Evolutionary conservation across 2,888 invertebrate species (phyloP).

Genomic region (Drosophila anceps): DNA sequence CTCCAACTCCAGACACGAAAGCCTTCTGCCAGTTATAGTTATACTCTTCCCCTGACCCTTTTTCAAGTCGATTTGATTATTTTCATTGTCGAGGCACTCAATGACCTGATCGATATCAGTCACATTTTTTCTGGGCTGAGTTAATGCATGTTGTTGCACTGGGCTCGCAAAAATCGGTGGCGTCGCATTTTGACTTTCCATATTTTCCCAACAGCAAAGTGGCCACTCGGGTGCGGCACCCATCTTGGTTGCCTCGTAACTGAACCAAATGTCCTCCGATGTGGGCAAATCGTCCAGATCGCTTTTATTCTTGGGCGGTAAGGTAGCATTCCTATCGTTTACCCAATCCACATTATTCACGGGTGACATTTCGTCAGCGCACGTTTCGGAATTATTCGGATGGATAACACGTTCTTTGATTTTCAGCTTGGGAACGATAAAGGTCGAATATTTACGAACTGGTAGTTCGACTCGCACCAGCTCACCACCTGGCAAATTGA

Average conservation of each 20-base stretch:
- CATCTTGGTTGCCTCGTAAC: constrained; percentile 1
- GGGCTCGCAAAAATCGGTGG: too few species aligned
- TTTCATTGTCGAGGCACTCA: not conserved
- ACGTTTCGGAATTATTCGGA: not conserved
- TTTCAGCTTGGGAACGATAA: not conserved
- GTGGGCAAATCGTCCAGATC: constrained; percentile 10
- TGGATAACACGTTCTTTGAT: not conserved
- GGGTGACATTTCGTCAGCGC: not conserved
- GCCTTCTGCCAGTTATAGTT: too few species aligned
- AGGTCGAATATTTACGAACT: not conserved
- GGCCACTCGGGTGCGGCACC: constrained; percentile 28
- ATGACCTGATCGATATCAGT: not conserved
- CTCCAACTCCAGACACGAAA: not conserved
- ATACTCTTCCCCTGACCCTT: not conserved
- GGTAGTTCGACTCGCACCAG: not conserved
- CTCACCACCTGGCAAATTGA: not conserved
- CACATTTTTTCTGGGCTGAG: too few species aligned
- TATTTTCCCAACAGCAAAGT: too few species aligned
- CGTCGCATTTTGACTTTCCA: too few species aligned
- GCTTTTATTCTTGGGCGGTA: not conserved
- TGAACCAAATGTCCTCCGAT: constrained; percentile 34
- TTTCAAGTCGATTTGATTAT: fast-evolving
- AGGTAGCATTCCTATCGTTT: not conserved
- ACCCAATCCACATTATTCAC: not conserved
- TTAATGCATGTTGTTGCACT: too few species aligned